Percentiles rank a stretch among this genome's conserved stretches.
Conservation (phyloP, 2,888 invertebrate species). For the Philonicus albiceps region DNA sequence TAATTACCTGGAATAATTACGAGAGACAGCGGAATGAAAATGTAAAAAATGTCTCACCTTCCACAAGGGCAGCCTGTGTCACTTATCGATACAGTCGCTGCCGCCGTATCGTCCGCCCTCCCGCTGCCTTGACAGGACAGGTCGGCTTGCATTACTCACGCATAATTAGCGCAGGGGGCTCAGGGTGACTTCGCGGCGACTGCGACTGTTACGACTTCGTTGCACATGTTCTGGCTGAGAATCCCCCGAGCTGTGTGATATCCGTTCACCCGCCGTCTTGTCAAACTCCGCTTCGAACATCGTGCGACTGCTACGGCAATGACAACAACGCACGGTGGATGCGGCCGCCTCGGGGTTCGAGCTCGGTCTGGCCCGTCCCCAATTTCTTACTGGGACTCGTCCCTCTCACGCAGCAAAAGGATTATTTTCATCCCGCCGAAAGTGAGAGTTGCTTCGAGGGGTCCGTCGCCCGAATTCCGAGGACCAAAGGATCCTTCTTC, state of each 20-base stretch:
- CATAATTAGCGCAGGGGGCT: conserved; percentile 16
- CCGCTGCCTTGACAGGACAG: neutral
- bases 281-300: neutral
- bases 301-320: neutral
- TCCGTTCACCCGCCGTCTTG: neutral
- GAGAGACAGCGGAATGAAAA: conserved; percentile 29
- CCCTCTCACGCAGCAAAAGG: neutral
- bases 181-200: conserved; percentile 1
- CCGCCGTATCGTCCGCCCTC: neutral
- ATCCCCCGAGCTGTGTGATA: conserved; percentile 2
- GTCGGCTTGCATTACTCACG: conserved; percentile 35
- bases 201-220: neutral
- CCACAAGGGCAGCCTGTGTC: conserved; percentile 37
- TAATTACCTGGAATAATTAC: conserved; percentile 39
- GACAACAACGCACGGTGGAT: neutral
- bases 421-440: conserved; percentile 26
- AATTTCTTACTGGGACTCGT: neutral
- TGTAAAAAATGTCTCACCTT: conserved; percentile 35
- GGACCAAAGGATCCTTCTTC: neutral
- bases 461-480: neutral
- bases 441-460: conserved; percentile 18
- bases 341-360: neutral
- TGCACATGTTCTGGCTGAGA: conserved; percentile 19
- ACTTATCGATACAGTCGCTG: conserved; percentile 14
- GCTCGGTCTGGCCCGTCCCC: neutral